A percentile compares a stretch with the other conserved stretches of the same genome.
These are phyloP conservation scores for Meloe dianella DNA, from an alignment of 2,888 invertebrate genomes.

Conservation along the genomic window DNA sequence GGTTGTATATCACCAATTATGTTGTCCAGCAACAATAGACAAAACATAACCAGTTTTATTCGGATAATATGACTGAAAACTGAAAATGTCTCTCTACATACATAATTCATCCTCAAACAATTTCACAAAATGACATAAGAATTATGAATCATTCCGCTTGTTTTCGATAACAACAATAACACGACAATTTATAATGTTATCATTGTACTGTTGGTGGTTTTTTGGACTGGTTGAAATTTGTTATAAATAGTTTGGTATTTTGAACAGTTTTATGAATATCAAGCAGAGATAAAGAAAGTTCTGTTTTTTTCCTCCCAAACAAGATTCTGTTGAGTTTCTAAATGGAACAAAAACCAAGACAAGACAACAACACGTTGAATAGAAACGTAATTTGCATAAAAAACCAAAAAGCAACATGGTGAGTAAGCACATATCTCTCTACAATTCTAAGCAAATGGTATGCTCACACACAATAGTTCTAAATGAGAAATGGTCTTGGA, in stretches of 20 bases:
- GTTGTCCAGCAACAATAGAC: constrained; percentile 29
- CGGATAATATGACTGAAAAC: constrained; percentile 13
- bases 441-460: constrained; percentile 2
- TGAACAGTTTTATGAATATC: not conserved
- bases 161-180: constrained; percentile 32
- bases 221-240: not conserved
- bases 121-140: constrained; percentile 32
- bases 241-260: not conserved
- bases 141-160: constrained; percentile 29
- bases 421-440: constrained; percentile 14
- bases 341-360: constrained; percentile 15
- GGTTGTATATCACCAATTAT: constrained; percentile 29
- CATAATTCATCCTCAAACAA: constrained; percentile 32
- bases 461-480: constrained; percentile 22
- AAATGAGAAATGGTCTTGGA: constrained; percentile 24
- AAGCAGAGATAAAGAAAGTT: constrained; percentile 9
- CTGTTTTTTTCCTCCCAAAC: not conserved
- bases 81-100: constrained; percentile 29
- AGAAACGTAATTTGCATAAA: constrained; percentile 28
- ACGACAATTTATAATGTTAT: constrained; percentile 31
- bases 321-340: not conserved
- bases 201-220: constrained; percentile 17
- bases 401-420: constrained; percentile 19
- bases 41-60: constrained; percentile 20
- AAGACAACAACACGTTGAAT: constrained; percentile 10